These are phyloP conservation scores for Meiosimyza decipiens DNA, from an alignment of 2,888 invertebrate genomes.

Conservation along the genomic window DNA sequence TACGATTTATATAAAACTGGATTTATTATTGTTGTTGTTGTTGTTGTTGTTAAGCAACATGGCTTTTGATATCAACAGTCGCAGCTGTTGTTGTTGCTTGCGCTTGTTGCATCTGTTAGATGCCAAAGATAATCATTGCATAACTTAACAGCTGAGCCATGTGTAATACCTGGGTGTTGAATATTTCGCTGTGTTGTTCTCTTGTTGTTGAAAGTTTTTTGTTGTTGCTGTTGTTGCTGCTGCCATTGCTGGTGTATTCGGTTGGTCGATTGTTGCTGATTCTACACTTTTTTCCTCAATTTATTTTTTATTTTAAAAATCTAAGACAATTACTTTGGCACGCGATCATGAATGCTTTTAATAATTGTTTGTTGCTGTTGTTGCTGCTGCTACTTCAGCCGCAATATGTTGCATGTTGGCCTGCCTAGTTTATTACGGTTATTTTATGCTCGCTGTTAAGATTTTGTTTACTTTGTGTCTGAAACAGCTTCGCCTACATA, in stretches of 20 bases:
- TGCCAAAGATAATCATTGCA: slow-evolving; percentile 22
- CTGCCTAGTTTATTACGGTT: slow-evolving; percentile 16
- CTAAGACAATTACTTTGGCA: slow-evolving; percentile 27
- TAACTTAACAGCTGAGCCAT: neutral
- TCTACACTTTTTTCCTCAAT: neutral
- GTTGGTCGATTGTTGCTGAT: neutral
- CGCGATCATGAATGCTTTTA: slow-evolving; percentile 30
- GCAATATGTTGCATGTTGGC: slow-evolving; percentile 14
- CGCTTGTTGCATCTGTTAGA: slow-evolving; percentile 8
- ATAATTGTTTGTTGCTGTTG: slow-evolving; percentile 2
- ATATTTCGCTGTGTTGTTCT: neutral
- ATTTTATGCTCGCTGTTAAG: neutral
- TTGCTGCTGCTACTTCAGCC: neutral
- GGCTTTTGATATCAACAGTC: slow-evolving; percentile 13
- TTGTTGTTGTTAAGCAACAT: neutral
- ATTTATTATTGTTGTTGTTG: slow-evolving; percentile 11
- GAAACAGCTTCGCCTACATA: slow-evolving; percentile 27
- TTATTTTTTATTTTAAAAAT: neutral
- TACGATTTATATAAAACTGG: neutral
- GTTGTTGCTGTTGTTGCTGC: slow-evolving; percentile 17
- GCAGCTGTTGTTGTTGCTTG: slow-evolving; percentile 5
- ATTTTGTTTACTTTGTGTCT: neutral
- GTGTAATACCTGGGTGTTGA: slow-evolving; percentile 5
- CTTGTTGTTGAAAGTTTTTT: neutral
- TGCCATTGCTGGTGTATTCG: neutral